phyloP scores from a whole-genome alignment of 2,113 vertebrate genomes.

The Onychorhynchus coronatus region DNA sequence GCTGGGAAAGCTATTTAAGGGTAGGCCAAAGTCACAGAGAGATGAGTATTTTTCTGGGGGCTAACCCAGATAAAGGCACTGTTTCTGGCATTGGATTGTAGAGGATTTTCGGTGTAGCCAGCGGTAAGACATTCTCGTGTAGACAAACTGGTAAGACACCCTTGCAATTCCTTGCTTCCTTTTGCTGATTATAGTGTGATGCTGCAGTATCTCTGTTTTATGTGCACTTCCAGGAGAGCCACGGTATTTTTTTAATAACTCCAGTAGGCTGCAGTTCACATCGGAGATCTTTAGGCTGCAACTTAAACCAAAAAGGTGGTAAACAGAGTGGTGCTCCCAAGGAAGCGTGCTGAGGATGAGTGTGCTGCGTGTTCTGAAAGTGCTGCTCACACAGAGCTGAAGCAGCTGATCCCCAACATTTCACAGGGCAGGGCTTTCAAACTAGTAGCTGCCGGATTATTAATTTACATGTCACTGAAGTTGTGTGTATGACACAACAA shows the following conservation, averaged over 20 bases:
- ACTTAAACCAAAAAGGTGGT: not conserved
- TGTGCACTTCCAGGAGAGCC: not conserved
- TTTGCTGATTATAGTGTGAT: not conserved
- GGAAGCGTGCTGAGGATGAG: not conserved
- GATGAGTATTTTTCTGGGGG: not conserved
- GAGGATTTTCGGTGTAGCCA: not conserved
- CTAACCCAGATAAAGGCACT: not conserved
- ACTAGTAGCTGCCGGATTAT: not conserved
- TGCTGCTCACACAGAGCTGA: not conserved
- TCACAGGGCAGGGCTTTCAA: not conserved
- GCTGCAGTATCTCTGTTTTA: not conserved
- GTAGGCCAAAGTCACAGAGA: not conserved
- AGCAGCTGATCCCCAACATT: not conserved
- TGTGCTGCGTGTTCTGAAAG: not conserved
- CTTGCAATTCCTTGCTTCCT: not conserved
- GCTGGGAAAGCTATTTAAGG: not conserved
- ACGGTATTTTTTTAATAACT: not conserved
- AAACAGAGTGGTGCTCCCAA: not conserved
- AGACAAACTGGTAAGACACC: not conserved
- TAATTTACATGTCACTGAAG: not conserved
- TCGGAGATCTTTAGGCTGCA: not conserved
- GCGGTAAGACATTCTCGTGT: not conserved
- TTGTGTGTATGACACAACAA: not conserved
- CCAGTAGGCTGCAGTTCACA: not conserved
- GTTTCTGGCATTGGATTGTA: not conserved